Base-by-base conservation (phyloP, 2,113 vertebrate species). In the Hemibagrus wyckioides region DNA sequence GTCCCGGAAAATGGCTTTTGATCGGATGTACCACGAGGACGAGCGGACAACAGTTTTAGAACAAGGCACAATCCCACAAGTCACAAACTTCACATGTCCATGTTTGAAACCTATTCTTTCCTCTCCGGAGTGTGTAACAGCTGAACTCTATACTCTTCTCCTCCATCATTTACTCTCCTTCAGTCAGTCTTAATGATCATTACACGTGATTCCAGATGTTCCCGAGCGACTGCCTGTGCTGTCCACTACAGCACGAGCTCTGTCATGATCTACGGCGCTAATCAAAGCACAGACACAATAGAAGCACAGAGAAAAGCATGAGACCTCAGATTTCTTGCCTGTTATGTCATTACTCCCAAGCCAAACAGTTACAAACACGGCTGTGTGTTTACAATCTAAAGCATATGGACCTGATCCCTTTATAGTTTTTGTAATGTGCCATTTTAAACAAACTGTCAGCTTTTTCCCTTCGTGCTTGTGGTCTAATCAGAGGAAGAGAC, bases 131-230 rank as follows among this genome's bases (percentile, higher is more conserved):
- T 6, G 25, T 15, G 3, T n/a, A 50, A 44, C 44, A 50, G 0
- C 36, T 41, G 36, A 73, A 41, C 69, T 25, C 39, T 39, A 21
- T 9, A 21, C 2, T 73, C 89, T 59, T 87, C 88, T 89, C 88
- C 57, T 59, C 88, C 89, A 90, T 92, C 54, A 90, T 90, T 91
- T 86, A 92, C 90, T 89, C 88, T 89, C 92, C 90, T 71, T 89
- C 91, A 90, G 91, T 88, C 88, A 83, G 91, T 92, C 92, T 93
- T 92, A 93, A 91, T 93, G 91, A 91, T 93, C 93, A 94, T 92
- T 93, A 93, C 94, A 91, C 90, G 88, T 19, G 59, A 90, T 92
- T 94, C 93, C 93, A 94, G 94, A 95, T 95, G 94, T 94, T 90
- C 86, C 92, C 89, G 86, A 89, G 89, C 84, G 90, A 90, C 75